Conservation (phyloP, 92 coral and sea anemone species). For the Actinostola sp. region DNA sequence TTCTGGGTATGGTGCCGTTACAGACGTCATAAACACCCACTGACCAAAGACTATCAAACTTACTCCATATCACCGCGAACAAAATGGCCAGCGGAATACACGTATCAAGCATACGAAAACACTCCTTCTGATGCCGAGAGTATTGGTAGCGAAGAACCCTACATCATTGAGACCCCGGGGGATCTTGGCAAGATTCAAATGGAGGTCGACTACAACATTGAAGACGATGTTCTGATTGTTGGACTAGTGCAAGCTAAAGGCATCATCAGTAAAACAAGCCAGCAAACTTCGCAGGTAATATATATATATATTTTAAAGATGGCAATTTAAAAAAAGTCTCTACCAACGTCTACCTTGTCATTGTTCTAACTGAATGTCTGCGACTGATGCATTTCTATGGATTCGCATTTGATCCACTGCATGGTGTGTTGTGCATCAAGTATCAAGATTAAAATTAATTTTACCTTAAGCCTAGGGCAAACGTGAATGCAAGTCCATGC, state of each 20-base stretch:
- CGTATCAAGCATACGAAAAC: constrained; percentile 82
- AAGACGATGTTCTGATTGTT: constrained; percentile 71
- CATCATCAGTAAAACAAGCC: constrained; percentile 56
- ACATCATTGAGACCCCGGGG: constrained; percentile 85
- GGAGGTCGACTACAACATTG: constrained; percentile 74
- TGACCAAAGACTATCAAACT: constrained; percentile 65
- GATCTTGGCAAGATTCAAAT: constrained; percentile 88
- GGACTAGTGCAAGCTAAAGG: constrained; percentile 93
- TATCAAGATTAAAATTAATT: too few relatives aligned
- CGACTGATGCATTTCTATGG: too few relatives aligned
- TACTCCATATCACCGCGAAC: constrained; percentile 65
- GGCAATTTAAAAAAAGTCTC: too few relatives aligned
- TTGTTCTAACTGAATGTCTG: too few relatives aligned
- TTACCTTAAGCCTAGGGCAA: too few relatives aligned
- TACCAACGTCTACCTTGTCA: too few relatives aligned
- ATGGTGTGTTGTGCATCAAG: too few relatives aligned
- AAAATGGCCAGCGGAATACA: constrained; percentile 74
- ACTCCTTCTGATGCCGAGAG: constrained; percentile 69
- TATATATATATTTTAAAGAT: not conserved
- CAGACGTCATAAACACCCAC: constrained; percentile 60
- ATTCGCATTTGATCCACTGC: too few relatives aligned
- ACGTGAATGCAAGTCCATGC: too few relatives aligned
- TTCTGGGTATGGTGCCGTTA: constrained; percentile 93
- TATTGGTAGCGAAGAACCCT: constrained; percentile 71
- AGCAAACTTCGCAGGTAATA: constrained; percentile 59